phyloP scores from a whole-genome alignment of 2,113 vertebrate genomes.

The Leptosomus discolor region DNA sequence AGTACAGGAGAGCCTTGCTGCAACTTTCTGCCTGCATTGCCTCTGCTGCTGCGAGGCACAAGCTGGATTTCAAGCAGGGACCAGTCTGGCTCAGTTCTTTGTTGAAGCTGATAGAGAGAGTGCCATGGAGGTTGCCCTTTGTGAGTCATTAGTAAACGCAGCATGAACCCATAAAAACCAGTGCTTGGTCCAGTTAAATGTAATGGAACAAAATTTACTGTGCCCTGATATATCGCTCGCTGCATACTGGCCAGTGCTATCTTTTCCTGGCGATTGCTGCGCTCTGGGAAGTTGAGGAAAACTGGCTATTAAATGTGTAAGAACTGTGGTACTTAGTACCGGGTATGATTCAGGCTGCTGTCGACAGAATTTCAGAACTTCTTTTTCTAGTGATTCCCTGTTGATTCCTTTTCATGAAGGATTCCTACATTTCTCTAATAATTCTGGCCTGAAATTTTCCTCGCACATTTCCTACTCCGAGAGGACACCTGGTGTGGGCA shows the following conservation, averaged over 20 bases:
- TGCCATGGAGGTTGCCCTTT: background rate
- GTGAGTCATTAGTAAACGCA: background rate
- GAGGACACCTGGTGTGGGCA: background rate
- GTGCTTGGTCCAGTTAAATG: background rate
- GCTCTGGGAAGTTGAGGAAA: background rate
- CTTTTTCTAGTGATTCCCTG: background rate
- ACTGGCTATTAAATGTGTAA: background rate
- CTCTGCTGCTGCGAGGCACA: background rate
- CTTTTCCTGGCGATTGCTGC: background rate
- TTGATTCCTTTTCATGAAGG: background rate
- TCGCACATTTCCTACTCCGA: background rate
- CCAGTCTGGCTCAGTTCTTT: background rate
- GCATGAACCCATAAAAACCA: background rate
- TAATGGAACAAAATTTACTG: background rate
- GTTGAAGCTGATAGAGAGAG: background rate
- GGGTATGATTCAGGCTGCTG: background rate
- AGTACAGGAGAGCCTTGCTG: background rate
- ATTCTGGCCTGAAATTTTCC: background rate
- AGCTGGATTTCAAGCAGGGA: background rate
- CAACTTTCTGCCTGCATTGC: background rate
- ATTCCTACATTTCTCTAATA: background rate
- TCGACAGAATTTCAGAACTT: background rate
- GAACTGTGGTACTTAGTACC: background rate
- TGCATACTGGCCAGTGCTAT: rapidly evolving
- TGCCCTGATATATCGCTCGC: rapidly evolving